phyloP scores from a whole-genome alignment of 2,797 vertebrate genomes.

The Malurus splendens region DNA sequence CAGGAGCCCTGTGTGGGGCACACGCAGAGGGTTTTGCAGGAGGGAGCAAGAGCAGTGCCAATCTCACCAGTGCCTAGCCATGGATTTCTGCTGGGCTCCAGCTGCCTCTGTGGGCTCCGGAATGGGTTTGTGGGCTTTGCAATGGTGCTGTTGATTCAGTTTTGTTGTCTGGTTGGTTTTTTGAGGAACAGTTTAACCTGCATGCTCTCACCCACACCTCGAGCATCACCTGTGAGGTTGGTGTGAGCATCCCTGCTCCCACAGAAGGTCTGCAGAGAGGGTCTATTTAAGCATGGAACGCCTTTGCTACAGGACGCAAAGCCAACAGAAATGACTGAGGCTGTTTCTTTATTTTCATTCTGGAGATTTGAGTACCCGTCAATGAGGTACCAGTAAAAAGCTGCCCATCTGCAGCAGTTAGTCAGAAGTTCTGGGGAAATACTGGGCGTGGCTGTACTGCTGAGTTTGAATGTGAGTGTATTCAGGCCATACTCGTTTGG shows the following conservation, averaged over 20 bases:
- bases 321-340: background rate
- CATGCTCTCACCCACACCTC: accelerated
- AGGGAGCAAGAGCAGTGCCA: background rate
- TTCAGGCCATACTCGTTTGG: accelerated
- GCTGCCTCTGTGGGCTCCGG: background rate
- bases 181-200: accelerated
- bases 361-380: background rate
- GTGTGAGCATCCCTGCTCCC: background rate
- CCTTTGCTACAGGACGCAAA: background rate
- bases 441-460: background rate
- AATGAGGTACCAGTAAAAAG: background rate
- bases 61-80: accelerated
- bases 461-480: background rate
- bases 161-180: background rate
- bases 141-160: accelerated
- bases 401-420: background rate
- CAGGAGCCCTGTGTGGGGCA: background rate
- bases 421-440: background rate
- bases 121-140: background rate
- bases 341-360: accelerated
- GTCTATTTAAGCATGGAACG: accelerated
- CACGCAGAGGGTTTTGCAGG: accelerated
- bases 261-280: background rate
- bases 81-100: background rate
- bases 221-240: background rate